These are phyloP conservation scores for Mantis religiosa DNA, from an alignment of 2,888 invertebrate species.

Conservation along the genomic window DNA sequence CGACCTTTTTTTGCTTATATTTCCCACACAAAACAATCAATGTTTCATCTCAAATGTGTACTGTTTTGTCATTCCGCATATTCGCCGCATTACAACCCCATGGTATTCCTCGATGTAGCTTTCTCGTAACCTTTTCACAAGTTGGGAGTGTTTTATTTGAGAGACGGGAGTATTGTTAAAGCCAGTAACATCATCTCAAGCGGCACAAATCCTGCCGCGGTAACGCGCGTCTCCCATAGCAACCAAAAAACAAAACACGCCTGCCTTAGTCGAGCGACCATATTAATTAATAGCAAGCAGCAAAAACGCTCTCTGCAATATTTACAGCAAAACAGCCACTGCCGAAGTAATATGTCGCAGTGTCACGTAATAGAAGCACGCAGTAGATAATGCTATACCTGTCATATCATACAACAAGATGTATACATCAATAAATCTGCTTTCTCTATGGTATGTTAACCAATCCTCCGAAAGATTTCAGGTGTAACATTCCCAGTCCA, in stretches of 20 bases:
- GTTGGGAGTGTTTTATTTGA: not conserved
- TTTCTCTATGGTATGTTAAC: too few species aligned
- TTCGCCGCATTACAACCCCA: not conserved
- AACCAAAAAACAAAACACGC: conserved; percentile 11
- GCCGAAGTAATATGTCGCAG: too few species aligned
- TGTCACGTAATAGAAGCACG: too few species aligned
- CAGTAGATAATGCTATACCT: too few species aligned
- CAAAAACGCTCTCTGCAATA: not conserved
- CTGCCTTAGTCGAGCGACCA: not conserved
- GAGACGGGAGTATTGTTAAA: not conserved
- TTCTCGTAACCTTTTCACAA: not conserved
- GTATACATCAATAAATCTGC: too few species aligned
- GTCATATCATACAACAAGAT: too few species aligned
- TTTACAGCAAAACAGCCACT: not conserved
- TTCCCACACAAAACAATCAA: not conserved
- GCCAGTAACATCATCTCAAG: not conserved
- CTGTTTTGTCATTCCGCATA: not conserved
- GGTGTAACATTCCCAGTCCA: too few species aligned
- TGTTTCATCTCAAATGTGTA: not conserved
- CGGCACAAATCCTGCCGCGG: not conserved
- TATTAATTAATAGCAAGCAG: conserved; percentile 3
- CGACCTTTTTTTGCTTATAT: not conserved
- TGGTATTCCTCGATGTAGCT: not conserved
- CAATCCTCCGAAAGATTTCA: too few species aligned
- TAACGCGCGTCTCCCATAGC: not conserved